Base-by-base conservation (phyloP, 1,140 invertebrate species). In the Polyergus mexicanus region DNA sequence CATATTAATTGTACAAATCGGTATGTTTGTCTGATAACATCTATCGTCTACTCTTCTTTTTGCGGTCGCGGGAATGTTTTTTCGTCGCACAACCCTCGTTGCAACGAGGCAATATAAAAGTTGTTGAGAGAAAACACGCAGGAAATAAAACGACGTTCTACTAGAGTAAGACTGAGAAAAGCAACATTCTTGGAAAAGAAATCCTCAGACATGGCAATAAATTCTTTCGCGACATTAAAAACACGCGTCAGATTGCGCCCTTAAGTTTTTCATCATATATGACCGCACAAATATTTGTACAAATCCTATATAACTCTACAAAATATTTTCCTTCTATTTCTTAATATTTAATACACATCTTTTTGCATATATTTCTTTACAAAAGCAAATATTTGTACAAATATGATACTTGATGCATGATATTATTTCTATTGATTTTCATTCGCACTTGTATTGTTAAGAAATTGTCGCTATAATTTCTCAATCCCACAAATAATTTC, bases 101-200 rank as follows among this genome's bases (percentile, higher is more conserved):
- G 44, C 75, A 66, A 83, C 54, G 71, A 77, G 41, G 54, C 56
- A 71, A 89, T 62, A 58, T 86, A 86, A 86, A 89, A 89, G 32
- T 32, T 60, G 81, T 72, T 66, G 13, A 41, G 75, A 44, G 85
- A 80, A 86, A 85, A 54, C 65, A 44, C 41, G 71, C 58, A 38
- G 63, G 56, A 89, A 90, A 80, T 90, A 90, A 90, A 89, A 90
- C 81, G 76, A 72, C 75, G 81, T 87, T 77, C 51, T 62, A 62
- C 76, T 47, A 58, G 89, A 54, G 77, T 90, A 85, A 90, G 81
- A 80, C 28, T 54, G 69, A 41, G 80, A 72, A 80, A 69, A 38
- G 75, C 76, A 58, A 83, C 81, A 60, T 72, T 51, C 86, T 60
- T 54, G 32, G 60, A 69, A 47, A 71, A 54, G 88, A 86, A 90